phyloP scores from a whole-genome alignment of 1,140 invertebrate genomes.

The Trissolcus basalis region DNA sequence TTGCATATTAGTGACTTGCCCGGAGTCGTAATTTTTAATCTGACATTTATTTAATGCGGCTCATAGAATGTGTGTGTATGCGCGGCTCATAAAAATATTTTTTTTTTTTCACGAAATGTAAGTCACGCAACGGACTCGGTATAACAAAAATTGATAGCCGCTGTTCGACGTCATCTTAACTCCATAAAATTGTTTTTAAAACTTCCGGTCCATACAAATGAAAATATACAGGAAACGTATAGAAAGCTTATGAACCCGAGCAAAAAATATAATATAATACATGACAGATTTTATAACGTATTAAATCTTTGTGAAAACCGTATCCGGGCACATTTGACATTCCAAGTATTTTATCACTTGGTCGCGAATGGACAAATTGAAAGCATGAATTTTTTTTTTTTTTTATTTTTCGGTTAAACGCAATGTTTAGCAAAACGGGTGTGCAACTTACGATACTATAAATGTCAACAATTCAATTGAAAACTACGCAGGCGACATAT shows the following conservation, averaged over 20 bases:
- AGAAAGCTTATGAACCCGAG: constrained; percentile 32
- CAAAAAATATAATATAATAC: constrained; percentile 37
- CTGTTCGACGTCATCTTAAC: constrained; percentile 39
- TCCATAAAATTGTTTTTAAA: constrained; percentile 48
- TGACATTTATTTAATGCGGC: constrained; percentile 50
- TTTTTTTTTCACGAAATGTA: constrained; percentile 41
- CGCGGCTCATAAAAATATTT: constrained; percentile 21
- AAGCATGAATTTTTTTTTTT: not conserved
- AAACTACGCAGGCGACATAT: constrained; percentile 52
- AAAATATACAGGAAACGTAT: constrained; percentile 41
- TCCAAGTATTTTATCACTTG: too few relatives aligned
- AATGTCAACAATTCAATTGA: constrained; percentile 55
- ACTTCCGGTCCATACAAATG: constrained; percentile 42
- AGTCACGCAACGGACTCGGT: constrained; percentile 37
- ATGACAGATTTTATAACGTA: constrained; percentile 30
- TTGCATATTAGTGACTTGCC: constrained; percentile 36
- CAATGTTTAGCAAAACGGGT: constrained; percentile 21
- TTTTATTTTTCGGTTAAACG: not conserved
- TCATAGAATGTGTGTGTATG: constrained; percentile 17
- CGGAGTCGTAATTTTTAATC: constrained; percentile 41
- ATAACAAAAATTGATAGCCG: constrained; percentile 52
- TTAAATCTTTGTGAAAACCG: constrained; percentile 23
- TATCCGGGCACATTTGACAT: constrained; percentile 5
- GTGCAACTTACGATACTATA: constrained; percentile 46
- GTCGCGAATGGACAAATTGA: too few relatives aligned